A percentile compares a stretch with the other conserved stretches of the same genome.
Evolutionary conservation across 1,140 invertebrate species (phyloP).

Genomic region (Akabosia matsudoensis): DNA sequence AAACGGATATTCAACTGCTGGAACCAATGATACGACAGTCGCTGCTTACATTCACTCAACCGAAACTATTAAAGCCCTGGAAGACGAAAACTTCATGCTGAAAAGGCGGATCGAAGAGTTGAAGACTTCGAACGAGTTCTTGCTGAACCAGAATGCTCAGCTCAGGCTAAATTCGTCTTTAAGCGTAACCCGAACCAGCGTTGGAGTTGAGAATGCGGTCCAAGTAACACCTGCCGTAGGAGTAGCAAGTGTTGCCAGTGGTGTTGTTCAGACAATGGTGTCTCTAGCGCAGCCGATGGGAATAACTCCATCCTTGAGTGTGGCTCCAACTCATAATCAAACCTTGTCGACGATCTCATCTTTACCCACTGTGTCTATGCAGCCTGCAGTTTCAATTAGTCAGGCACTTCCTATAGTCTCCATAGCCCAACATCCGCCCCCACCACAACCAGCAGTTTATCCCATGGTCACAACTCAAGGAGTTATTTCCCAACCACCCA

Average conservation of each 20-base stretch:
- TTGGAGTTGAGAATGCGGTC: slow-evolving; percentile 38
- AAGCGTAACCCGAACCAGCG: slow-evolving; percentile 49
- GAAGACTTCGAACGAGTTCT: slow-evolving; percentile 73
- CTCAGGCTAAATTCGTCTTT: slow-evolving; percentile 63
- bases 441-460: slow-evolving; percentile 36
- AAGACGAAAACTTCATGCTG: slow-evolving; percentile 70
- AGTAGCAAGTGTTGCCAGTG: slow-evolving; percentile 36
- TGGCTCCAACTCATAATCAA: slow-evolving; percentile 52
- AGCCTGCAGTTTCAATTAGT: slow-evolving; percentile 60
- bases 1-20: not conserved
- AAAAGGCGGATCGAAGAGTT: slow-evolving; percentile 70
- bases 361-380: slow-evolving; percentile 56
- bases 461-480: slow-evolving; percentile 44
- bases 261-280: slow-evolving; percentile 63
- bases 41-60: slow-evolving; percentile 27
- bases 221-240: slow-evolving; percentile 44
- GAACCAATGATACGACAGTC: not conserved
- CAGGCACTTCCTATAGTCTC: slow-evolving; percentile 61
- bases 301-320: slow-evolving; percentile 35
- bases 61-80: slow-evolving; percentile 53
- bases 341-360: slow-evolving; percentile 49
- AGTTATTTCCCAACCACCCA: slow-evolving; percentile 27
- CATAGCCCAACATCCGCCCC: slow-evolving; percentile 52
- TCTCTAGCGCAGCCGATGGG: slow-evolving; percentile 55
- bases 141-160: slow-evolving; percentile 75